Base-by-base conservation (phyloP, 2,113 vertebrate species). In the Phylloscopus trochiloides region DNA sequence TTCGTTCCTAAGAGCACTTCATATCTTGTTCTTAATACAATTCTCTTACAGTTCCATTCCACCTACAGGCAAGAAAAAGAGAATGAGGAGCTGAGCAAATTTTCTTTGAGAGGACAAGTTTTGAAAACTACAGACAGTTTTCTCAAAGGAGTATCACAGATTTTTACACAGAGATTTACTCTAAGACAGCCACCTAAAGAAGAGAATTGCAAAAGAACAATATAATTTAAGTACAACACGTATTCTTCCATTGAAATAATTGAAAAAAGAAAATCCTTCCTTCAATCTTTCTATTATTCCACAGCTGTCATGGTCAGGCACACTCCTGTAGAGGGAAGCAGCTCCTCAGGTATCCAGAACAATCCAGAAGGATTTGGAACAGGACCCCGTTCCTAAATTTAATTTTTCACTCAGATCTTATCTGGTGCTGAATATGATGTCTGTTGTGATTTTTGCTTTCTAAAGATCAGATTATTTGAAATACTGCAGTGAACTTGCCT, bases 241-340 rank as follows among this genome's bases (percentile, higher is more conserved):
- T 31, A 17, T 29, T 19, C 7, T 71, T 81, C 47, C 20, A 21
- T 6, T 34, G 25, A 79, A 81, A 12, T 6, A 58, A 16, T 31
- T 24, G 10, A 5, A 51, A 28, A 26, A 40, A 40, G 14, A 31
- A 42, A 10, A 7, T 15, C 1, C 25, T 68, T 48, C 16, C 10
- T n/a, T 7, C 47, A 59, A 3, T n/a, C 22, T 78, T 63, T 78
- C 18, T 83, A 2, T 73, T 70, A 63, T 43, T 77, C 9, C 18
- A 10, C 7, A 34, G 55, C 48, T 94, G 91, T 26, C 47, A 32
- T n/a, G 72, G 59, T 65, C 91, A 80, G 82, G 51, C 79, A 88
- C 0, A 24, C 21, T 90, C 96, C 95, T 96, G 92, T 86, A 97
- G 95, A 96, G 92, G 95, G 95, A 95, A 55, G 96, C 94, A 97